phyloP scores from a whole-genome alignment of 2,797 vertebrate genomes.

The Cuculus canorus region DNA sequence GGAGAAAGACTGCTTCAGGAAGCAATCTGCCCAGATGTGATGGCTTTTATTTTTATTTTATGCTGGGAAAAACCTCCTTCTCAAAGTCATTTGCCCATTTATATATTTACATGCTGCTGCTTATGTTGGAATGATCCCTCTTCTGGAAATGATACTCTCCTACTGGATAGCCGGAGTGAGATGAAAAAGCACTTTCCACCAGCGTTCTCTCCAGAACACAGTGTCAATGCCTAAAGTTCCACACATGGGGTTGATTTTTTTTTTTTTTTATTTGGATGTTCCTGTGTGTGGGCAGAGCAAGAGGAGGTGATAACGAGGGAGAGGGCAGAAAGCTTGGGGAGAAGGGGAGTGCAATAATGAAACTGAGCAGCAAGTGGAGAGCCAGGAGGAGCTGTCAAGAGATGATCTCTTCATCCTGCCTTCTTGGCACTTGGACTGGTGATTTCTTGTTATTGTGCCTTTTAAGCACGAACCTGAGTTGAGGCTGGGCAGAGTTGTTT shows the following conservation, averaged over 20 bases:
- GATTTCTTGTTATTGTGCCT: neutral
- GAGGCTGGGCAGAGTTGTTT: neutral
- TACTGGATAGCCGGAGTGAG: neutral
- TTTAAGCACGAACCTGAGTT: neutral
- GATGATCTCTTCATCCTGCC: neutral
- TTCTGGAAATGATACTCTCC: neutral
- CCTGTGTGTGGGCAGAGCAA: neutral
- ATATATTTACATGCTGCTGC: fast-evolving
- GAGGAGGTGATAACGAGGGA: neutral
- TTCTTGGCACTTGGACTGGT: neutral
- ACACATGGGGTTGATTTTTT: fast-evolving
- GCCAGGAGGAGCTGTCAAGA: neutral
- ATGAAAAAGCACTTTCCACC: fast-evolving
- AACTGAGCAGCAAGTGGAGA: too few species aligned
- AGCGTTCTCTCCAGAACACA: neutral
- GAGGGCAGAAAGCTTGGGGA: neutral
- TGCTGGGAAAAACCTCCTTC: neutral
- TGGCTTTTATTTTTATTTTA: neutral
- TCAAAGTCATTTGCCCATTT: fast-evolving
- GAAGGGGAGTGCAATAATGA: neutral
- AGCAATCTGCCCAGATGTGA: too few species aligned
- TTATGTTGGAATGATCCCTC: neutral
- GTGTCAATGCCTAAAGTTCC: neutral
- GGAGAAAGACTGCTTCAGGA: neutral
- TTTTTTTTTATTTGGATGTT: neutral